Base-by-base conservation (phyloP, 2,113 vertebrate genomes). In the Thryonomys swinderianus region DNA sequence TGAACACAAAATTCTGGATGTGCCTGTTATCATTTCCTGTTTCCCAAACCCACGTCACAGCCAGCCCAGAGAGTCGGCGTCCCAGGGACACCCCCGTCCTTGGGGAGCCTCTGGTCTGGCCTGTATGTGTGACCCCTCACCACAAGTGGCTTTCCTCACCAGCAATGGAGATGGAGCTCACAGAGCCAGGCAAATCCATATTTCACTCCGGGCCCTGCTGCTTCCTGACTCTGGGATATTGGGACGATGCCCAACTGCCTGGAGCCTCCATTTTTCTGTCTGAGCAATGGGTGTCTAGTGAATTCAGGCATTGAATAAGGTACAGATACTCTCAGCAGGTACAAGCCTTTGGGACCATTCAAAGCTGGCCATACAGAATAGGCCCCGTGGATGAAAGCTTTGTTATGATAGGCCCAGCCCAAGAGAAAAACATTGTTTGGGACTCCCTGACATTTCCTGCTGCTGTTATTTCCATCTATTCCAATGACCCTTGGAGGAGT, bases 81-180 rank as follows among this genome's bases (percentile, higher is more conserved):
- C 37, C 0, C 3, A 23, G n/a, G 30, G 32, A 66, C 2, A 17
- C 25, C 4, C 5, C 21, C 80, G n/a, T 45, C 21, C 1, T 2
- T 53, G 30, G 32, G 8, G 21, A 67, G 27, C 2, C n/a, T 20
- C 42, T 64, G 5, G 13, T 25, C 17, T 64, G 11, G 16, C 57
- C 27, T 4, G 0, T 34, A 6, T 11, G 1, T 42, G 30, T 16
- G 23, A 14, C 25, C 40, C 11, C 78, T 74, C 62, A 25, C 0
- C 9, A 51, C 27, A 61, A 25, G 30, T 7, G 14, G 11, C 51
- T 17, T 16, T 30, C 27, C 32, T 37, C 1, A n/a, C 17, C 12
- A 30, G n/a, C 18, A 9, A 71, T 61, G 42, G 21, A 16, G 10
- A 53, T 61, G 2, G 51, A 55, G 25, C 1, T 55, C 90, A 59